Conservation (phyloP, 2,888 invertebrate genomes). For the Drosophila maculinotata region DNA sequence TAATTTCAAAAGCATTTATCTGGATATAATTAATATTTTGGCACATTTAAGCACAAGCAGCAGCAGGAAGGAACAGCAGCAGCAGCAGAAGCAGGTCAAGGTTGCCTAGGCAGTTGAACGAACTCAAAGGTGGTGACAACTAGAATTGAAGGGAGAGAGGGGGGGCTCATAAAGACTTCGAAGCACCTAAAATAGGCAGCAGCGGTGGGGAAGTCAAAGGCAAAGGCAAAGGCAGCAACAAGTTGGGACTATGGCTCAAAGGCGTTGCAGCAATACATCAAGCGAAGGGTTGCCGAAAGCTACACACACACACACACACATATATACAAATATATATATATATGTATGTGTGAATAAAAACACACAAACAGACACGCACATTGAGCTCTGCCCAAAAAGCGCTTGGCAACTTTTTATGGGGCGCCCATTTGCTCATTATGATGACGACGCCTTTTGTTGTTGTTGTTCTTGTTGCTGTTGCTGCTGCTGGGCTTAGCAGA, state of each 20-base stretch:
- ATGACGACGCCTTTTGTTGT: conserved; percentile 49
- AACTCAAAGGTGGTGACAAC: conserved; percentile 18
- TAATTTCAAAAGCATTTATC: conserved; percentile 16
- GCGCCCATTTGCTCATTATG: conserved; percentile 70
- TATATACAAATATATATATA: conserved; percentile 17
- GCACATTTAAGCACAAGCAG: conserved; percentile 30
- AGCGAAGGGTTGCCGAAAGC: conserved; percentile 72
- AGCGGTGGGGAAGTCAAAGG: not conserved
- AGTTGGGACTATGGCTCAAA: conserved; percentile 32
- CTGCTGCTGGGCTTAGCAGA: conserved; percentile 23
- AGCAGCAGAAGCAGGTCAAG: conserved; percentile 61
- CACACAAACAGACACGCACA: conserved; percentile 46
- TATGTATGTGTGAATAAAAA: conserved; percentile 4
- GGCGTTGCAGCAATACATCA: conserved; percentile 52
- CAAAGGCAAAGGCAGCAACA: conserved; percentile 34
- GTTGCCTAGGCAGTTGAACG: conserved; percentile 53
- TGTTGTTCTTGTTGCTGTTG: conserved; percentile 33
- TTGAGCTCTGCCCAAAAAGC: conserved; percentile 50
- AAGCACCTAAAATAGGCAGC: conserved; percentile 26
- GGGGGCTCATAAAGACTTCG: conserved; percentile 14
- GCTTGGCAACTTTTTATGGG: conserved; percentile 70
- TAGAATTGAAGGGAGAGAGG: not conserved
- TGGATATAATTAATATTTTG: conserved; percentile 68
- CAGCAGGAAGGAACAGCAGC: too few relatives aligned
- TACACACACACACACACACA: conserved; percentile 23